Evolutionary conservation across 2,888 invertebrate genomes (phyloP).

Genomic region (Sceliomorpha sp.): DNA sequence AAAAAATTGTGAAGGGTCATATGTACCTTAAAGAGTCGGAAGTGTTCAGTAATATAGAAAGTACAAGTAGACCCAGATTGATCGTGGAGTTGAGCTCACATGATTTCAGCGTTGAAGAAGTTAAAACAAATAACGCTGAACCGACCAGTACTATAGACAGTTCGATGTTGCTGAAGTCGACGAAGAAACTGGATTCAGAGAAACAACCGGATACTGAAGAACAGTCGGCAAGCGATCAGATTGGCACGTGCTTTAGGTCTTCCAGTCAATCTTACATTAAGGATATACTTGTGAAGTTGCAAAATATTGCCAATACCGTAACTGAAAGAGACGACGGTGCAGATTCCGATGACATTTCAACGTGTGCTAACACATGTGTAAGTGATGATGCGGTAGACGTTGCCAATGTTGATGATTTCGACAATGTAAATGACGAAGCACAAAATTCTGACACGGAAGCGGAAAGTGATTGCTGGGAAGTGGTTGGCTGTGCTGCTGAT

Average conservation of each 20-base stretch:
- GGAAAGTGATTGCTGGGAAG: constrained; percentile 7
- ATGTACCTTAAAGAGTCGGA: background rate
- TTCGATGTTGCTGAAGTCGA: too few species aligned
- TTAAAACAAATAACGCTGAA: background rate
- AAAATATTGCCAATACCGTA: background rate
- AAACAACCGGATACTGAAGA: too few species aligned
- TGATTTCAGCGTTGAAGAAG: background rate
- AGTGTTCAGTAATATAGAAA: background rate
- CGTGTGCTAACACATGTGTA: background rate
- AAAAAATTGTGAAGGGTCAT: background rate
- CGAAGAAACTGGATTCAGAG: too few species aligned
- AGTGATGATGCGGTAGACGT: background rate
- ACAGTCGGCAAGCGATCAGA: too few species aligned
- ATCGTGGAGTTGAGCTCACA: constrained; percentile 3
- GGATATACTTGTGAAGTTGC: background rate
- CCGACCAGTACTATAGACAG: too few species aligned
- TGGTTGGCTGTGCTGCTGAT: background rate
- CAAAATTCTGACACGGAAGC: background rate
- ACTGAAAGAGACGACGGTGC: constrained; percentile 23
- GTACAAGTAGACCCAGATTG: background rate
- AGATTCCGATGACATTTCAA: constrained; percentile 55
- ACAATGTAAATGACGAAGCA: background rate
- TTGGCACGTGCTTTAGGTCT: background rate
- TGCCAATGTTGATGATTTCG: background rate
- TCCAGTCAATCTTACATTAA: background rate